Conservation (phyloP, 2,797 vertebrate genomes). For the Danio aesculapii region DNA sequence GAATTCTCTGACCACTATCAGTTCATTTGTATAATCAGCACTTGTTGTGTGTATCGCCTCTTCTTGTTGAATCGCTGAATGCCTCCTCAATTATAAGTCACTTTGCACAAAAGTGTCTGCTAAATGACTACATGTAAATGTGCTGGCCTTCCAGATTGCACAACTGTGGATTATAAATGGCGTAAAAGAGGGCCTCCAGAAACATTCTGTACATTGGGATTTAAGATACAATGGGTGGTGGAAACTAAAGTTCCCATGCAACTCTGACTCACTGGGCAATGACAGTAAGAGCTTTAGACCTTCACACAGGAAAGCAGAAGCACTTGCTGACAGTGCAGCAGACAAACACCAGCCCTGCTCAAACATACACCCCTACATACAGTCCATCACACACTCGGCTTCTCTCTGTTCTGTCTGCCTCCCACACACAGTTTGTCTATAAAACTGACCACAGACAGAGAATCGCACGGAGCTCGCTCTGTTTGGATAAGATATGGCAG, state of each 20-base stretch:
- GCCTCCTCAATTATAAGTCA: too few relatives aligned
- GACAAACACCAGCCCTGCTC: constrained; percentile 64
- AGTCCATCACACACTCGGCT: constrained; percentile 54
- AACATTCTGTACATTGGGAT: constrained; percentile 6
- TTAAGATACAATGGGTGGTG: constrained; percentile 16
- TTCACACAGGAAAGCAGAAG: constrained; percentile 61
- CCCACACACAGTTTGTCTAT: constrained; percentile 46
- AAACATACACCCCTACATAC: constrained; percentile 63
- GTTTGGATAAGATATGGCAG: constrained; percentile 59
- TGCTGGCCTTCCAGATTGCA: not conserved
- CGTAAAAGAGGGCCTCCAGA: constrained; percentile 12
- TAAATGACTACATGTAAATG: too few relatives aligned
- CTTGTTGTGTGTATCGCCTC: too few relatives aligned
- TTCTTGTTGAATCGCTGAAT: too few relatives aligned
- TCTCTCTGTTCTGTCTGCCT: constrained; percentile 40
- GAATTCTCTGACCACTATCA: too few relatives aligned
- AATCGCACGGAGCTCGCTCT: constrained; percentile 46
- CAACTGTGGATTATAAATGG: not conserved
- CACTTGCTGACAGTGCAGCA: constrained; percentile 58
- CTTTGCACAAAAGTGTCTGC: too few relatives aligned
- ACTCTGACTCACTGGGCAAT: constrained; percentile 51
- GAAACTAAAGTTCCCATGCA: constrained; percentile 51
- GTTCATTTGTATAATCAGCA: too few relatives aligned
- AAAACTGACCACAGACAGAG: constrained; percentile 34
- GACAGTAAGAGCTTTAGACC: constrained; percentile 42